Evolutionary conservation across 2,113 vertebrate genomes (phyloP), one percentile per base, ranked within the genome.

Genomic region (Clarias gariepinus): DNA sequence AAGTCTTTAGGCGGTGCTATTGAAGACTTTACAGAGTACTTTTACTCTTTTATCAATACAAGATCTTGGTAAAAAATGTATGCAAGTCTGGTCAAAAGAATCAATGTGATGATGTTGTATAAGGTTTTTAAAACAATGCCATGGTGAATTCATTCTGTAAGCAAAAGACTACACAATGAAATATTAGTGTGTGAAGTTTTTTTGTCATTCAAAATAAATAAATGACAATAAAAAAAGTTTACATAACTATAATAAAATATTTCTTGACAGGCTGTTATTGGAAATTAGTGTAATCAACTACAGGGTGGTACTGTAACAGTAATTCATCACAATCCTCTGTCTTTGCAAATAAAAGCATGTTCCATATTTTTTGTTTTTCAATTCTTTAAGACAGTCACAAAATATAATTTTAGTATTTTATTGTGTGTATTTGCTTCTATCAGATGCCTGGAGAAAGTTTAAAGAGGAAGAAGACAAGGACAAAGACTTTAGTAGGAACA

Each of bases 381-480:
- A 4, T 63, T 63, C 71, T 84, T 61, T 18, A 47, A 23, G 4
- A 61, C n/a, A 63, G 30, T 85, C 30, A 41, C 52, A 30, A 0
- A 69, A 18, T 13, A 19, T 13, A 11, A 55, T n/a, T 52, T 66
- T 53, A 33, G 23, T 77, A 4, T 69, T 82, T 41, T 82, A 61
- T 28, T 83, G 25, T 83, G 86, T 12, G 15, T 21, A 18, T 47
- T 71, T 87, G 85, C 57, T 36, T 88, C 89, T 23, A 53, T 55
- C 87, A 96, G 95, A 94, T 28, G 92, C 86, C 18, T 96, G 95
- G 95, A 94, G 68, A 81, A 95, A 91, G 86, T 96, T 96, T 88
- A 95, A 93, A 87, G 95, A 93, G 81, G 91, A 90, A 77, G 91
- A 91, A 82, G 89, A 86, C 83, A 92, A 92, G 74, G 89, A 93